These are phyloP conservation scores for Tragelaphus scriptus DNA, from an alignment of 2,113 vertebrate genomes.

Conservation along the genomic window DNA sequence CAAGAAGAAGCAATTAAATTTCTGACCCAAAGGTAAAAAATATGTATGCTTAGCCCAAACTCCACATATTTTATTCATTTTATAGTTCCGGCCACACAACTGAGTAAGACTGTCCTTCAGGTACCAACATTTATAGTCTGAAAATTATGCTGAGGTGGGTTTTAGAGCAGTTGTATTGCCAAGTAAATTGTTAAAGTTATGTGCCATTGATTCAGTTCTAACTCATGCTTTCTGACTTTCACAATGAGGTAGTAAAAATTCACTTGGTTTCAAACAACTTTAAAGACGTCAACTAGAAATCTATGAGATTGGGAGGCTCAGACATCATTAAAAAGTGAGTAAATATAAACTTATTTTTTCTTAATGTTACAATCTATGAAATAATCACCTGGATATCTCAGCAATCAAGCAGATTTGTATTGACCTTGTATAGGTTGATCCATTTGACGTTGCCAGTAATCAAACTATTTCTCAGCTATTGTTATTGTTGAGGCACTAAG, in stretches of 20 bases:
- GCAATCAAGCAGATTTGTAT: background rate
- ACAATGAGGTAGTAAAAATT: constrained; percentile 32
- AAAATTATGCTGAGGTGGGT: background rate
- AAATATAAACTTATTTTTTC: background rate
- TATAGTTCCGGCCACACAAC: background rate
- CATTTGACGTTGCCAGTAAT: background rate
- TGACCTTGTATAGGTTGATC: background rate
- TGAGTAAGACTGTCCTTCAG: background rate
- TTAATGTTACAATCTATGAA: background rate
- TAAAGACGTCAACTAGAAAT: background rate
- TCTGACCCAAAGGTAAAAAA: constrained; percentile 37
- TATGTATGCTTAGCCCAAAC: background rate
- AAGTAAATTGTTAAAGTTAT: background rate
- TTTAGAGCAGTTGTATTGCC: background rate
- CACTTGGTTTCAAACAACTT: constrained; percentile 10
- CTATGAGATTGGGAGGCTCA: background rate
- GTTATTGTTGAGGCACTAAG: background rate
- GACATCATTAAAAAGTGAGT: background rate
- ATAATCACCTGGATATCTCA: background rate
- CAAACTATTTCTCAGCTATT: background rate
- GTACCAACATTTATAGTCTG: background rate
- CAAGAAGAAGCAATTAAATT: constrained; percentile 44
- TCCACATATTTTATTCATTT: background rate
- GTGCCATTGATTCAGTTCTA: background rate
- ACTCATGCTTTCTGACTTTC: constrained; percentile 50